These are phyloP conservation scores for Lasioglossum vierecki DNA, from an alignment of 2,888 invertebrate species.

Conservation along the genomic window DNA sequence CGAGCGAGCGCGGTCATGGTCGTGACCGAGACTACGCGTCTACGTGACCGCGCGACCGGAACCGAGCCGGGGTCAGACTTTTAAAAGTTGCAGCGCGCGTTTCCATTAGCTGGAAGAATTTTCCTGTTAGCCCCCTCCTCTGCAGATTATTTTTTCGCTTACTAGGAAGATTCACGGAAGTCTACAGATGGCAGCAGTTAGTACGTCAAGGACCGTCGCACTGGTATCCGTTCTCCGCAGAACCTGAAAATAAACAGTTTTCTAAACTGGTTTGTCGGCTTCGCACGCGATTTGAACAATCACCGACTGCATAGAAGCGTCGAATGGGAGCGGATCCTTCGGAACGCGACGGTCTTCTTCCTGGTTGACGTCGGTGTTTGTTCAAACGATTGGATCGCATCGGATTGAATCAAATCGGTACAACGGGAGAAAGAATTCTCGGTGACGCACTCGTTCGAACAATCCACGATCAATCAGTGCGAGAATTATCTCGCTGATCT, in stretches of 20 bases:
- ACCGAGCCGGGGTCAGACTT: neutral
- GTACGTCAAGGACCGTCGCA: constrained; percentile 2
- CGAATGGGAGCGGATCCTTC: neutral
- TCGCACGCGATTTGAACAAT: constrained; percentile 39
- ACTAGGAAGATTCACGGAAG: neutral
- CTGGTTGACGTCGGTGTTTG: neutral
- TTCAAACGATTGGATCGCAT: neutral
- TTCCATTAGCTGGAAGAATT: constrained; percentile 15
- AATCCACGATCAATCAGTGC: neutral
- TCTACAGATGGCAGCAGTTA: constrained; percentile 52
- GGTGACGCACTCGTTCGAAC: neutral
- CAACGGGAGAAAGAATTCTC: neutral
- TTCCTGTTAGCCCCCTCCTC: constrained; percentile 43
- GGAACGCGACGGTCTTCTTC: too few relatives aligned
- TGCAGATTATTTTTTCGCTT: neutral
- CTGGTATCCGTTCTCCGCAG: neutral
- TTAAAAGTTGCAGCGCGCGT: neutral
- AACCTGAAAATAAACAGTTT: constrained; percentile 35
- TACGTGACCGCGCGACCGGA: neutral
- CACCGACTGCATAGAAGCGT: neutral
- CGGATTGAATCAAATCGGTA: neutral
- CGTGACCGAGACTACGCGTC: neutral
- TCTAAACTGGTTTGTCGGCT: constrained; percentile 52
- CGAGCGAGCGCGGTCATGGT: neutral
- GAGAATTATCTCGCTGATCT: neutral